These are phyloP conservation scores for Betta splendens DNA, from an alignment of 2,797 vertebrate genomes.

Conservation along the genomic window DNA sequence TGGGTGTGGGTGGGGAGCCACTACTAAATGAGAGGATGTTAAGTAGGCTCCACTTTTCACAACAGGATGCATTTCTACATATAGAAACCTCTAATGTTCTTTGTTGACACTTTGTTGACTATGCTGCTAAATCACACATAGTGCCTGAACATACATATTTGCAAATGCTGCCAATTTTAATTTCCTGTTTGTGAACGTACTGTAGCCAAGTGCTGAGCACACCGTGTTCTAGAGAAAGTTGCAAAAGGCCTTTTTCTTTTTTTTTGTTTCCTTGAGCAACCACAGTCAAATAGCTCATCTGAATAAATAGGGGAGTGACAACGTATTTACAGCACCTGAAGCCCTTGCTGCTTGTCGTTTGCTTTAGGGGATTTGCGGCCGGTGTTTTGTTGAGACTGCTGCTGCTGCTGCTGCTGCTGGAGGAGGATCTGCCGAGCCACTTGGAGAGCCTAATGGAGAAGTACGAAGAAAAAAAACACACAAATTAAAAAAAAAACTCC, in stretches of 20 bases:
- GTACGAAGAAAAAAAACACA: constrained; percentile 41
- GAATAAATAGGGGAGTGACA: constrained; percentile 24
- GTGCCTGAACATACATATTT: constrained; percentile 52
- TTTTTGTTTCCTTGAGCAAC: constrained; percentile 35
- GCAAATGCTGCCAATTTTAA: constrained; percentile 72
- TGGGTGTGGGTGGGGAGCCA: no score
- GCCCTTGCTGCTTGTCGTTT: constrained; percentile 90
- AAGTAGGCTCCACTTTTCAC: constrained; percentile 21
- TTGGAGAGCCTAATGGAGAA: constrained; percentile 88
- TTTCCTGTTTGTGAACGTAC: constrained; percentile 83
- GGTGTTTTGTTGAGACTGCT: constrained; percentile 84
- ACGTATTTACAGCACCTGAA: constrained; percentile 84
- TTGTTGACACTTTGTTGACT: constrained; percentile 10
- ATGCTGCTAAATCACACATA: constrained; percentile 54
- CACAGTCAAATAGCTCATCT: constrained; percentile 40
- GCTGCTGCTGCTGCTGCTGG: constrained; percentile 87
- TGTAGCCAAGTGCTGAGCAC: constrained; percentile 55
- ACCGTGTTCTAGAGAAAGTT: constrained; percentile 57
- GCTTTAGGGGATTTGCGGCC: constrained; percentile 91
- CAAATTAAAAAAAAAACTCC: constrained; percentile 37
- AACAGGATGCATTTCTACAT: neutral
- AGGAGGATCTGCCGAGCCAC: constrained; percentile 95
- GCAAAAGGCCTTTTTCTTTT: constrained; percentile 40
- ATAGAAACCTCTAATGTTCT: constrained; percentile 2
- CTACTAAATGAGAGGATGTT: constrained; percentile 18